phyloP scores from a whole-genome alignment of 2,113 vertebrate genomes.

The Lipophrys pholis region DNA sequence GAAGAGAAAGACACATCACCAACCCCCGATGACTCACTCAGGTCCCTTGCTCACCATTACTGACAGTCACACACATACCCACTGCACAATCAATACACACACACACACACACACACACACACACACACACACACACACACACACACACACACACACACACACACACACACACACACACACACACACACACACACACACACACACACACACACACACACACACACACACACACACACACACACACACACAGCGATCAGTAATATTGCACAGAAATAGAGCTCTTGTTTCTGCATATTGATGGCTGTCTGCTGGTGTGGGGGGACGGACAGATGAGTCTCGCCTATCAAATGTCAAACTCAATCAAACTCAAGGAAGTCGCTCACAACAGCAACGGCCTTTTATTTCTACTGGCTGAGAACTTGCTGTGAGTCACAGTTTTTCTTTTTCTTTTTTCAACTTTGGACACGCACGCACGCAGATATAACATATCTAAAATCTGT shows the following conservation, averaged over 20 bases:
- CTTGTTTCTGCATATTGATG: slow-evolving; percentile 32
- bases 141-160: slow-evolving; percentile 2
- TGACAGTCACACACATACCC: neutral
- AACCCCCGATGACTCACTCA: slow-evolving; percentile 58
- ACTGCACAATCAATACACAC: too few relatives aligned
- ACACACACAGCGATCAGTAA: slow-evolving; percentile 35
- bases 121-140: slow-evolving; percentile 22
- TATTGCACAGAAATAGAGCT: slow-evolving; percentile 39
- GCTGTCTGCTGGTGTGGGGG: slow-evolving; percentile 3
- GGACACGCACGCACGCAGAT: neutral
- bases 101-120: slow-evolving; percentile 19
- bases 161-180: slow-evolving; percentile 22
- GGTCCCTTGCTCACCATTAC: slow-evolving; percentile 43
- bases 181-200: slow-evolving; percentile 11
- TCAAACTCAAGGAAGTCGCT: neutral
- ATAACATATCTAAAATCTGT: neutral
- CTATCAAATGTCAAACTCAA: slow-evolving; percentile 34
- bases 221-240: slow-evolving; percentile 22
- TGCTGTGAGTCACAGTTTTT: slow-evolving; percentile 28
- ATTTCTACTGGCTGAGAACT: slow-evolving; percentile 3
- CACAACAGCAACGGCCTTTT: neutral
- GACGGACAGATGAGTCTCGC: slow-evolving; percentile 27
- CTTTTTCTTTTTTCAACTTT: slow-evolving; percentile 6
- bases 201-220: slow-evolving; percentile 2
- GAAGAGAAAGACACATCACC: slow-evolving; percentile 46